A percentile compares a stretch with the other conserved stretches of the same genome.
Conservation (phyloP, 2,888 invertebrate species). For the Netelia virgata region DNA sequence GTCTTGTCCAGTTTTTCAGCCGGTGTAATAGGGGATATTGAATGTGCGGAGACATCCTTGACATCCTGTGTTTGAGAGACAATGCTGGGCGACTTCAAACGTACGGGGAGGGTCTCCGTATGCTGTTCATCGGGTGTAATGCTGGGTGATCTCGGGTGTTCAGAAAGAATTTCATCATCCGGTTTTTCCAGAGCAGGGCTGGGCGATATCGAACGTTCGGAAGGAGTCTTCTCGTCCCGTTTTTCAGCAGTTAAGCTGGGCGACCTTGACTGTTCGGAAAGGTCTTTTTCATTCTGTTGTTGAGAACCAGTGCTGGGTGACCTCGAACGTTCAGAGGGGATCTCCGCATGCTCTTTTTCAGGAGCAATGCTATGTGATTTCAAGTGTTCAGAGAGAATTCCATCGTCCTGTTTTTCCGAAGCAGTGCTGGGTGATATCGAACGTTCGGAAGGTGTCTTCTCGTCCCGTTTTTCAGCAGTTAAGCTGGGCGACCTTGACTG, state of each 20-base stretch:
- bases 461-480: conserved; percentile 51
- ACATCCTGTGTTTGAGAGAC: background rate
- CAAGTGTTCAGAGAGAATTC: conserved; percentile 35
- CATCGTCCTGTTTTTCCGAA: conserved; percentile 27
- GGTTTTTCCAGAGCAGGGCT: background rate
- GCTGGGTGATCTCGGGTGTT: background rate
- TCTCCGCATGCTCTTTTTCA: conserved; percentile 17
- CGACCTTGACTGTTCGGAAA: conserved; percentile 5
- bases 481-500: conserved; percentile 38
- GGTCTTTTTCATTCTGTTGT: too few species aligned
- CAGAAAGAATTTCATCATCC: background rate
- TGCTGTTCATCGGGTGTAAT: background rate
- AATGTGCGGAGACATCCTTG: background rate
- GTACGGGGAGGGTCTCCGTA: background rate
- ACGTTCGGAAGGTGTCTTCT: background rate
- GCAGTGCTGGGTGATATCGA: conserved; percentile 3
- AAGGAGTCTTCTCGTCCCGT: background rate
- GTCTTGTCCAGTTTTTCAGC: conserved; percentile 5
- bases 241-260: conserved; percentile 53
- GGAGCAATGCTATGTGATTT: conserved; percentile 7
- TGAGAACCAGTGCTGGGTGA: too few species aligned
- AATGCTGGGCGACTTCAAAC: background rate
- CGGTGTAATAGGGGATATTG: background rate
- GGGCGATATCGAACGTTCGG: background rate
- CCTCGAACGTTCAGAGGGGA: conserved; percentile 1